These are phyloP conservation scores for Furcifer pardalis DNA, from an alignment of 2,797 vertebrate genomes.

Conservation along the genomic window DNA sequence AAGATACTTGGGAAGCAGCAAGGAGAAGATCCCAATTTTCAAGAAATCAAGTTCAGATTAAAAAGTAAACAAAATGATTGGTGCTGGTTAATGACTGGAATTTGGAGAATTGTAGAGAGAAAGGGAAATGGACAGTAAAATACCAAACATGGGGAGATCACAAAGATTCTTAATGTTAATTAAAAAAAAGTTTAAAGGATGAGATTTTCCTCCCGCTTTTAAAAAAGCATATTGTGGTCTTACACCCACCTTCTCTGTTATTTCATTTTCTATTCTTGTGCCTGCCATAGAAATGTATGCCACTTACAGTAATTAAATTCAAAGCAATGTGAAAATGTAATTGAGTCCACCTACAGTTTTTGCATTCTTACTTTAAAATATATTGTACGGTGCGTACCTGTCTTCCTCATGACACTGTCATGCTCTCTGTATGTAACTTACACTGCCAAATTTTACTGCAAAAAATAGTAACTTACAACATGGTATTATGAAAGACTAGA, in stretches of 20 bases:
- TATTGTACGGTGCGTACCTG: background rate
- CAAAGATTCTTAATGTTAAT: background rate
- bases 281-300: background rate
- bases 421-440: background rate
- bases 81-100: background rate
- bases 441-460: background rate
- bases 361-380: background rate
- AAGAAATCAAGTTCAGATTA: background rate
- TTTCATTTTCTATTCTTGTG: background rate
- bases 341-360: background rate
- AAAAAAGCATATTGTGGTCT: background rate
- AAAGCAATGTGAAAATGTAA: background rate
- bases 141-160: background rate
- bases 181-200: background rate
- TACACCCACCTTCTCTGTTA: background rate
- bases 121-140: background rate
- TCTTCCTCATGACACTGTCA: background rate
- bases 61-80: background rate
- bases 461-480: background rate
- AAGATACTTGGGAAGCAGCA: background rate
- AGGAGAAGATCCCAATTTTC: background rate
- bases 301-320: background rate
- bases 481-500: background rate
- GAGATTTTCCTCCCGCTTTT: background rate
- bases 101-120: background rate